Evolutionary conservation across 2,113 vertebrate genomes (phyloP).

Genomic region (Lanius ludovicianus): DNA sequence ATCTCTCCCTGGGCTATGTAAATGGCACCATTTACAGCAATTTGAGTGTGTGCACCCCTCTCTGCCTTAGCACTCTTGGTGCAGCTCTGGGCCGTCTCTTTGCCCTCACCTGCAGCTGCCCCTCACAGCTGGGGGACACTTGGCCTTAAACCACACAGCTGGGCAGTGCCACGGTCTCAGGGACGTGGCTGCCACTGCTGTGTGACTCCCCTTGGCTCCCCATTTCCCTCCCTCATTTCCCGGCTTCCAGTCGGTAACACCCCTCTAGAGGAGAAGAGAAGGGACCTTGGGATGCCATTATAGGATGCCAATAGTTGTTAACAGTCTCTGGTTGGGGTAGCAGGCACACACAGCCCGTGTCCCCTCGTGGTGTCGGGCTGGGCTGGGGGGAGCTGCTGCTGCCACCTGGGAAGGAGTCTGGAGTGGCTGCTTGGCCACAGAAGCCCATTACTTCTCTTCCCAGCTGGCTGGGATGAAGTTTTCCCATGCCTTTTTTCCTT

Average conservation of each 20-base stretch:
- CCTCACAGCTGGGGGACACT: not conserved
- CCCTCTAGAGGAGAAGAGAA: not conserved
- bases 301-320: rapidly evolving
- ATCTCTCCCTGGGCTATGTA: not conserved
- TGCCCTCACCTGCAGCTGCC: not conserved
- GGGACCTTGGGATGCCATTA: not conserved
- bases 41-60: not conserved
- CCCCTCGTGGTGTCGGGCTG: rapidly evolving
- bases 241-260: not conserved
- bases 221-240: not conserved
- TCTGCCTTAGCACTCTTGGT: not conserved
- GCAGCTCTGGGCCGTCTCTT: not conserved
- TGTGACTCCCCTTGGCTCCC: not conserved
- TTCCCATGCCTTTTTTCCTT: not conserved
- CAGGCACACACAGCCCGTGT: not conserved
- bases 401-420: not conserved
- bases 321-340: rapidly evolving
- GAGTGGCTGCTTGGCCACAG: not conserved
- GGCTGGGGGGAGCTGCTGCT: not conserved
- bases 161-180: rapidly evolving
- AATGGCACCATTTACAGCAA: not conserved
- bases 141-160: not conserved
- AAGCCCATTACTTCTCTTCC: not conserved
- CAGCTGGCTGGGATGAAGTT: not conserved
- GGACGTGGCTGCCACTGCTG: not conserved